Base-by-base conservation (phyloP, 2,888 invertebrate species). In the Dasysyrphus albostriatus region DNA sequence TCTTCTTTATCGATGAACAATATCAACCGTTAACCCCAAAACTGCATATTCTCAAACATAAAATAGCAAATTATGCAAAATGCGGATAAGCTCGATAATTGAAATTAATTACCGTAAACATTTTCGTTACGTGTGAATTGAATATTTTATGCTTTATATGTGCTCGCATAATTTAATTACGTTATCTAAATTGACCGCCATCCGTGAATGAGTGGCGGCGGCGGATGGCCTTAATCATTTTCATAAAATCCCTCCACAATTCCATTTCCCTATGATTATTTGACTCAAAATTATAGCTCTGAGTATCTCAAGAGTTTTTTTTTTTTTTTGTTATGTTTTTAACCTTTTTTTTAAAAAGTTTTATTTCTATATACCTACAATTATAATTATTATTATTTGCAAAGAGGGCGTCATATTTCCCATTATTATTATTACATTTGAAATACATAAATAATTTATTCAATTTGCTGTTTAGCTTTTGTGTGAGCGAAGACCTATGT, bases 71-170 rank as follows among this genome's bases (percentile, higher is more conserved):
- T 87, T 88, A 88, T 89, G 88, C 88, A 88, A 88, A 88, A 88
- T 83, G 80, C 88, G 83, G 84, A 89, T 89, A 88, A 88, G 88
- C 88, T 84, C 76, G 79, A 88, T 89, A 89, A 89, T 88, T 89
- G 89, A 89, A 89, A 89, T 89, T 88, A 89, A 89, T 89, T 89
- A 88, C 88, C 88, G 83, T 83, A 88, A 74, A 77, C 88, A 88
- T 81, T 83, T 75, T 83, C 79, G 88, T 83, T 79, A 88, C 79
- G 88, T 88, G 88, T 80, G 88, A 88, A 88, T 88, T 88, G 83
- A 83, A 88, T 83, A 88, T 88, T 83, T 88, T 88, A 88, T 88
- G 83, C 80, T 77, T 83, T 83, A 80, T 83, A 76, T 88, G 88
- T 80, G 77, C 77, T 58, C 75, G 72, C 88, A 81, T 89, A 88